These are phyloP conservation scores for Sabatieria punctata DNA, from an alignment of 2,888 invertebrate genomes.

Conservation along the genomic window DNA sequence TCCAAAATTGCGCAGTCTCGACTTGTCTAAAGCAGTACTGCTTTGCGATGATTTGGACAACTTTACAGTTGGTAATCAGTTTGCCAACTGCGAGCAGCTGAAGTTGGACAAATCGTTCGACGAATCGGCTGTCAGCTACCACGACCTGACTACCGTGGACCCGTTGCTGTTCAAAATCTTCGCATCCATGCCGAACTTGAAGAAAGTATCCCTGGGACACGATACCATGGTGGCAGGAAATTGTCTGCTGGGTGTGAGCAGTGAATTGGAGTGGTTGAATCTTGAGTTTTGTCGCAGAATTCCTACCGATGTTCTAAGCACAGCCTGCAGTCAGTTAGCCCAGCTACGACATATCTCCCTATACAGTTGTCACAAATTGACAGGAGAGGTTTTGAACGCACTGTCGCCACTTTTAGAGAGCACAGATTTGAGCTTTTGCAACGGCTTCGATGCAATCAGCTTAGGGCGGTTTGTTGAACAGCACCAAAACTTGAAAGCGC, in stretches of 20 bases:
- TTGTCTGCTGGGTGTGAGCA: background rate
- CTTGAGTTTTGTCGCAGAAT: background rate
- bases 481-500: background rate
- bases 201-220: background rate
- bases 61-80: background rate
- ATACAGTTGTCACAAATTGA: slow-evolving; percentile 1
- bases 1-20: background rate
- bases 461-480: background rate
- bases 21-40: background rate
- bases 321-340: too few relatives aligned
- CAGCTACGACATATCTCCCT: background rate
- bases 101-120: background rate
- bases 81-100: background rate
- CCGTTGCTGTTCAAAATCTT: background rate
- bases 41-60: background rate
- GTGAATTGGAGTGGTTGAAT: background rate
- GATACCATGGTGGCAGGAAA: background rate
- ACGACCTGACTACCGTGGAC: background rate
- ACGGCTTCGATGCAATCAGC: background rate
- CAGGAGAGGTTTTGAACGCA: background rate
- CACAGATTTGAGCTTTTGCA: background rate
- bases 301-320: background rate
- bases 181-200: background rate
- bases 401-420: background rate
- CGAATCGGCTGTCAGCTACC: background rate